Evolutionary conservation across 1,140 invertebrate species (phyloP).

Genomic region (Heliconius nattereri): DNA sequence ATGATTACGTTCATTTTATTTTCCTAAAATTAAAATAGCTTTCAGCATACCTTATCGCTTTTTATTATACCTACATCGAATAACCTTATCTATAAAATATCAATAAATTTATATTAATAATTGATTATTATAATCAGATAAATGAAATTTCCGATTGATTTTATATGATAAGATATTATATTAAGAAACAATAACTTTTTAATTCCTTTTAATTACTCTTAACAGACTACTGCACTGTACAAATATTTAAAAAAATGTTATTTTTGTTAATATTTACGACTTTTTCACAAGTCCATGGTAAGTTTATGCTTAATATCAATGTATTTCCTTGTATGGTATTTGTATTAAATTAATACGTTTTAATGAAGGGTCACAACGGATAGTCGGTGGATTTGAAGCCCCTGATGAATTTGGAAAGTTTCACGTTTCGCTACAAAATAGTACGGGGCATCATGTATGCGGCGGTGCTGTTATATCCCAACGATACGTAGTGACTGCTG

Average conservation of each 20-base stretch:
- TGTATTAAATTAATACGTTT: neutral
- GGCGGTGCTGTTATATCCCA: slow-evolving; percentile 75
- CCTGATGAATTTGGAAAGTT: slow-evolving; percentile 57
- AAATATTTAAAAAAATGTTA: slow-evolving; percentile 14
- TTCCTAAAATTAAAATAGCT: too few relatives aligned
- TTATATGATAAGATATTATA: slow-evolving; percentile 11
- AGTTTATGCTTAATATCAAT: neutral
- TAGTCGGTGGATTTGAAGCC: slow-evolving; percentile 61
- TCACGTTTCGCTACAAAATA: slow-evolving; percentile 69
- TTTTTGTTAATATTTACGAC: slow-evolving; percentile 18
- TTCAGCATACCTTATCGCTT: neutral
- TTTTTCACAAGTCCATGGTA: slow-evolving; percentile 19
- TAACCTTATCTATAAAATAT: slow-evolving; percentile 17
- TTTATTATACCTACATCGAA: neutral
- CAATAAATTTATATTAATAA: neutral
- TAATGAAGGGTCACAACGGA: slow-evolving; percentile 33
- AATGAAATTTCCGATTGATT: slow-evolving; percentile 21
- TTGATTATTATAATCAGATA: slow-evolving; percentile 11
- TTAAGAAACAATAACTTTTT: slow-evolving; percentile 15
- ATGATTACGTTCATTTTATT: too few relatives aligned
- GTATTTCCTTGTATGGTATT: neutral
- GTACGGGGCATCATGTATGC: slow-evolving; percentile 72
- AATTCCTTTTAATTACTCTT: slow-evolving; percentile 10
- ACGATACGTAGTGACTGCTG: slow-evolving; percentile 70
- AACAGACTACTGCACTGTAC: neutral